phyloP scores from a whole-genome alignment of 1,140 invertebrate genomes.

The Drosophila bocki region DNA sequence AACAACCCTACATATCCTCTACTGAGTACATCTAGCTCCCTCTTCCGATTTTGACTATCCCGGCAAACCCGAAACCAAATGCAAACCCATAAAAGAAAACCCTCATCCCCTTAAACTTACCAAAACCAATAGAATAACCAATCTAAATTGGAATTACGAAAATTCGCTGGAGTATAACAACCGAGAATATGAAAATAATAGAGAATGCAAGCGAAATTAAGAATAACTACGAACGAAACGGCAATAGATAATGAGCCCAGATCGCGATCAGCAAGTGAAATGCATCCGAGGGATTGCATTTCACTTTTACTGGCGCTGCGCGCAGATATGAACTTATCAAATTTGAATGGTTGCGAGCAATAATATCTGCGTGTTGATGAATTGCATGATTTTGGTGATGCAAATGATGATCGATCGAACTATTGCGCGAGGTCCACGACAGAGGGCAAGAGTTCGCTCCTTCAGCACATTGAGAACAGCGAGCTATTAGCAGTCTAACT shows the following conservation, averaged over 20 bases:
- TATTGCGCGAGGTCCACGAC: slow-evolving; percentile 52
- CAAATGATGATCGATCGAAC: slow-evolving; percentile 82
- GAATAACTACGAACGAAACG: slow-evolving; percentile 19
- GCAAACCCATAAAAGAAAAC: slow-evolving; percentile 23
- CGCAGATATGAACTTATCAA: slow-evolving; percentile 53
- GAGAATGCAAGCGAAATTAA: slow-evolving; percentile 28
- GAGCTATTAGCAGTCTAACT: slow-evolving; percentile 56
- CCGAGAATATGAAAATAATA: slow-evolving; percentile 27
- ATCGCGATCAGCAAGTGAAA: slow-evolving; percentile 66
- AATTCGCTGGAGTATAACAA: slow-evolving; percentile 42
- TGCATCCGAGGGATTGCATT: slow-evolving; percentile 52
- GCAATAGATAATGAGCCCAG: slow-evolving; percentile 64
- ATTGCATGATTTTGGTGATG: slow-evolving; percentile 84
- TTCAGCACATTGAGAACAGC: slow-evolving; percentile 82
- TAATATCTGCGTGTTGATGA: slow-evolving; percentile 85
- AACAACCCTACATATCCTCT: slow-evolving; percentile 68
- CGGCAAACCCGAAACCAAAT: slow-evolving; percentile 49
- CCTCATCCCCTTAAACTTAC: slow-evolving; percentile 28
- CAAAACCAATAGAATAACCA: slow-evolving; percentile 84
- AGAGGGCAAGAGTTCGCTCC: slow-evolving; percentile 72
- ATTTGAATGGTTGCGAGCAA: slow-evolving; percentile 85
- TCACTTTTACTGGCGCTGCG: slow-evolving; percentile 48
- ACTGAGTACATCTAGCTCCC: slow-evolving; percentile 52
- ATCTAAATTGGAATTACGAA: slow-evolving; percentile 79
- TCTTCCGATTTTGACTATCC: slow-evolving; percentile 19